A percentile compares a stretch with the other conserved stretches of the same genome.
phyloP scores from a whole-genome alignment of 2,888 invertebrate genomes.

The Mayetiola destructor region DNA sequence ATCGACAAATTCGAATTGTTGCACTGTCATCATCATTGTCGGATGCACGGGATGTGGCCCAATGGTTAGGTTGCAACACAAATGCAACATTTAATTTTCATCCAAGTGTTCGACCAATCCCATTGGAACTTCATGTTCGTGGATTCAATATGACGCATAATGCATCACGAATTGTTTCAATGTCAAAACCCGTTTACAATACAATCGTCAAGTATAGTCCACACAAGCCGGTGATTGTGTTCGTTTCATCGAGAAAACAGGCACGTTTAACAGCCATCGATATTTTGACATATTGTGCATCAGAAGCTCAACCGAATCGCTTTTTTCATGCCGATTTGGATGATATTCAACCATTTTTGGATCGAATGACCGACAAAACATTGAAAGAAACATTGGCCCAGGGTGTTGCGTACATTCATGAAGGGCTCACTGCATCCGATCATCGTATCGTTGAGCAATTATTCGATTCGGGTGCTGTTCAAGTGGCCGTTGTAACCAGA shows the following conservation, averaged over 20 bases:
- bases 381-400: conserved; percentile 82
- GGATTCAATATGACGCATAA: conserved; percentile 98
- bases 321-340: conserved; percentile 82
- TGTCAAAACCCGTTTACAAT: conserved; percentile 97
- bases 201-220: conserved; percentile 73
- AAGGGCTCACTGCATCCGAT: conserved; percentile 76
- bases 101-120: conserved; percentile 90
- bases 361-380: conserved; percentile 75
- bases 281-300: conserved; percentile 82
- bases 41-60: conserved; percentile 88
- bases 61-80: conserved; percentile 90
- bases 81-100: conserved; percentile 97
- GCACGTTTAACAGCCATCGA: conserved; percentile 92
- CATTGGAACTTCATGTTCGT: conserved; percentile 88
- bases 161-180: conserved; percentile 86
- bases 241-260: conserved; percentile 83
- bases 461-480: conserved; percentile 83
- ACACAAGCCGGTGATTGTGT: conserved; percentile 71
- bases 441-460: conserved; percentile 83
- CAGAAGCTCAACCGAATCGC: conserved; percentile 69
- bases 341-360: conserved; percentile 77
- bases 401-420: conserved; percentile 95
- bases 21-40: conserved; percentile 86
- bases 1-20: conserved; percentile 77
- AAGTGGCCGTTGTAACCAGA: conserved; percentile 81